Conservation (phyloP, 2,113 vertebrate genomes). For the Gambusia holbrooki region DNA sequence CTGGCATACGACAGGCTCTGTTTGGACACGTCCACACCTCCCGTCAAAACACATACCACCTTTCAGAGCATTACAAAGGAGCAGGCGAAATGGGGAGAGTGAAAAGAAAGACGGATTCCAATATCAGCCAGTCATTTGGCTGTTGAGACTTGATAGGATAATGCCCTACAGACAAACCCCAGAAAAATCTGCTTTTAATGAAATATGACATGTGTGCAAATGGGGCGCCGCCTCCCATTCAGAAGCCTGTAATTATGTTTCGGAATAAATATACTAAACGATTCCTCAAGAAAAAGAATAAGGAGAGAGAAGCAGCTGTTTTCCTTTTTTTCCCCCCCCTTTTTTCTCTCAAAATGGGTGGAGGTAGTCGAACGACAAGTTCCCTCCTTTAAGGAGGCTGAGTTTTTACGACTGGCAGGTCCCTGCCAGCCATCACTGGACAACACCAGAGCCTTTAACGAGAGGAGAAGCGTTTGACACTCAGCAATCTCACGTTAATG, state of each 20-base stretch:
- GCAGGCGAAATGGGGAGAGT: conserved; percentile 33
- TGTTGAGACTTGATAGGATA: conserved; percentile 95
- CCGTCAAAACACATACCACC: conserved; percentile 74
- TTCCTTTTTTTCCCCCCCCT: conserved; percentile 9
- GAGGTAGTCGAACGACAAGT: conserved; percentile 3
- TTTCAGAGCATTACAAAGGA: conserved; percentile 63
- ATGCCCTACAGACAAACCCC: conserved; percentile 87
- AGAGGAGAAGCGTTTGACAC: conserved; percentile 17
- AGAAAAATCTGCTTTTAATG: conserved; percentile 95
- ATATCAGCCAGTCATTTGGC: conserved; percentile 92
- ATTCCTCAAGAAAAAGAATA: conserved; percentile 54
- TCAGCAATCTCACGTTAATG: not conserved
- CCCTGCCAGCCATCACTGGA: conserved; percentile 9
- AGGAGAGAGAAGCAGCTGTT: conserved; percentile 35
- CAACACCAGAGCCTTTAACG: not conserved
- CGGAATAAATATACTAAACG: conserved; percentile 94
- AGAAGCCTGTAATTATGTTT: conserved; percentile 98
- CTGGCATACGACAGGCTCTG: conserved; percentile 57
- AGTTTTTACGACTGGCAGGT: conserved; percentile 12
- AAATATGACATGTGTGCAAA: conserved; percentile 99
- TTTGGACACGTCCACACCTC: conserved; percentile 70
- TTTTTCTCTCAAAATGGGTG: conserved; percentile 12
- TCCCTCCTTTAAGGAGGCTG: conserved; percentile 32
- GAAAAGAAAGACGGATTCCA: conserved; percentile 74
- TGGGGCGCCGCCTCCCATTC: conserved; percentile 94